A percentile compares a stretch with the other conserved stretches of the same genome.
Evolutionary conservation across 1,140 invertebrate genomes (phyloP).

Genomic region (Lysiphlebus fabarum): DNA sequence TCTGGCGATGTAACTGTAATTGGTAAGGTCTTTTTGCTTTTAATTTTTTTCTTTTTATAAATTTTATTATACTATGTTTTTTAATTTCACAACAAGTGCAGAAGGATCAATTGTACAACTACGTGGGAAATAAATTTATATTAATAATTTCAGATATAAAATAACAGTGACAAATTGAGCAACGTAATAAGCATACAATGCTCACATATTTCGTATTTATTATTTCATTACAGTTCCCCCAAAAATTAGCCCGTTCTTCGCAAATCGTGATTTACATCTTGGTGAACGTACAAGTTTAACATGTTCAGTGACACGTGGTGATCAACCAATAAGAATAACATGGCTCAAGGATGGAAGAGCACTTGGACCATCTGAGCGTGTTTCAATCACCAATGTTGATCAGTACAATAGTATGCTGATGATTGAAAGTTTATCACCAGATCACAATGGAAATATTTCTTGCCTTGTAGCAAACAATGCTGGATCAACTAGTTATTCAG

Average conservation of each 20-base stretch:
- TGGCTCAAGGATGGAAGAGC: constrained; percentile 74
- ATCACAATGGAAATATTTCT: constrained; percentile 75
- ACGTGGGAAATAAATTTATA: neutral
- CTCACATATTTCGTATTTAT: constrained; percentile 22
- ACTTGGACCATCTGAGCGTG: constrained; percentile 61
- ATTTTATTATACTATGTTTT: too few relatives aligned
- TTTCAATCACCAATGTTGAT: constrained; percentile 69
- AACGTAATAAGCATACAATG: neutral
- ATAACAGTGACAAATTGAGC: neutral
- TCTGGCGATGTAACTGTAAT: constrained; percentile 73
- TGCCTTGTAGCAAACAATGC: constrained; percentile 71
- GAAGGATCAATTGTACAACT: too few relatives aligned
- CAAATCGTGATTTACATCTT: constrained; percentile 69
- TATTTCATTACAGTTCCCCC: constrained; percentile 70
- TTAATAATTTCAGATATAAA: neutral
- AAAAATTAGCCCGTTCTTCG: constrained; percentile 74
- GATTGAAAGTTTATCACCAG: constrained; percentile 72
- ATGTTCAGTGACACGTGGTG: constrained; percentile 75
- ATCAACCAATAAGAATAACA: constrained; percentile 69
- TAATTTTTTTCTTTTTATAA: constrained; percentile 11
- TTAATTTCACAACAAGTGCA: too few relatives aligned
- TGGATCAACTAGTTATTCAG: constrained; percentile 69
- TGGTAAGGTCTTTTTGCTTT: constrained; percentile 57
- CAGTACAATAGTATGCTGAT: constrained; percentile 76
- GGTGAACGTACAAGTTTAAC: constrained; percentile 73